Evolutionary conservation across 2,113 vertebrate genomes (phyloP), one percentile per base, ranked within the genome.

Genomic region (Malurus cyaneus): DNA sequence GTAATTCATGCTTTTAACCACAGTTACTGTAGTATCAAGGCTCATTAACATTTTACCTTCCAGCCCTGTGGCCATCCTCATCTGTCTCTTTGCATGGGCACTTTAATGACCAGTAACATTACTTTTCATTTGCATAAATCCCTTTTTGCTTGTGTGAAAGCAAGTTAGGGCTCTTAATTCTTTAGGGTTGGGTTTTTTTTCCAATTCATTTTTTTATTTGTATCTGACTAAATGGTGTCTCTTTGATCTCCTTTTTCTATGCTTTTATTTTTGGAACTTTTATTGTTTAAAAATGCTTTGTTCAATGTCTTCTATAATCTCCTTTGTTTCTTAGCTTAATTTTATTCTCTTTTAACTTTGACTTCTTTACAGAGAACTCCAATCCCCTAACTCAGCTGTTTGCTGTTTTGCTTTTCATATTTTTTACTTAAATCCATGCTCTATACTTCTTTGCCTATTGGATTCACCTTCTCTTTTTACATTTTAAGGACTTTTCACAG

Each of bases 341-440:
- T 91, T 91, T 80, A 65, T 81, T 94, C 53, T 86, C 57, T 61
- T 94, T 91, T 62, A 84, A 74, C 84, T 84, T 93, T 19, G 39
- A 5, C 31, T 86, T 77, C 21, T 69, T 77, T 89, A 50, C 24
- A 80, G 72, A 78, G 14, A 62, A 69, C n/a, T 89, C 65, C 74
- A 88, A 9, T 60, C 49, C 18, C 11, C 15, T 42, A 90, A 88
- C 9, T 88, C 66, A 92, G 47, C 81, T 74, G 13, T 84, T 89
- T 53, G 31, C 67, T 80, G 21, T 9, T 83, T 80, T 80, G 19
- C n/a, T 93, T 90, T 64, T 77, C 13, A 11, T 82, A 82, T 76
- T 92, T 79, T 57, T 76, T 41, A 57, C 44, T 81, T 56, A 64
- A 76, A 82, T 72, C 36, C 21, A 23, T 49, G 54, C 50, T 39